A percentile compares a stretch with the other conserved stretches of the same genome.
These are phyloP conservation scores for Gymnoscopelus microlampas DNA, from an alignment of 2,797 vertebrate species.

Conservation along the genomic window DNA sequence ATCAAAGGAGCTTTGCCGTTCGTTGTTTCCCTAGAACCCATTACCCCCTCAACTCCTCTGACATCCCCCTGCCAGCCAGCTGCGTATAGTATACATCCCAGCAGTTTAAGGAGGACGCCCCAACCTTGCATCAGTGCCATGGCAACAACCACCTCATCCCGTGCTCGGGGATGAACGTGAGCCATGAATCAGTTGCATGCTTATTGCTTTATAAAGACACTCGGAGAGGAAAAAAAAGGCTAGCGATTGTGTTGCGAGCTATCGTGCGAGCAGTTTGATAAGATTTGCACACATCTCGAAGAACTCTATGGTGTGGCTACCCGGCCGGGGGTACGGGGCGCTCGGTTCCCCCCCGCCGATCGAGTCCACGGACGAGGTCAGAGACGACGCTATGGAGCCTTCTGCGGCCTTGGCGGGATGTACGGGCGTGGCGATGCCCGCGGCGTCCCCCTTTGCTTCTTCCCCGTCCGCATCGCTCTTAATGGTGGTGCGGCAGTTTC, in stretches of 20 bases:
- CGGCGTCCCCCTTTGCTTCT: conserved; percentile 77
- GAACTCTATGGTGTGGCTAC: conserved; percentile 99
- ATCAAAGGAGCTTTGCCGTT: conserved; percentile 71
- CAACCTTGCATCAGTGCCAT: conserved; percentile 82
- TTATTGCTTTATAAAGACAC: conserved; percentile 97
- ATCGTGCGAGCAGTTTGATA: conserved; percentile 99
- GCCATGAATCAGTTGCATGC: conserved; percentile 91
- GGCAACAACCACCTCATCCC: conserved; percentile 84
- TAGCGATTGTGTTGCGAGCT: conserved; percentile 81
- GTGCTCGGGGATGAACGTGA: conserved; percentile 83
- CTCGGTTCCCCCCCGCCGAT: conserved; percentile 80
- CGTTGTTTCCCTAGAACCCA: conserved; percentile 68
- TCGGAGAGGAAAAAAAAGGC: conserved; percentile 85
- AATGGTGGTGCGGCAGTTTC: conserved; percentile 88
- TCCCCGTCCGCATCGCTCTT: conserved; percentile 89
- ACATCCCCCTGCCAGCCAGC: conserved; percentile 52
- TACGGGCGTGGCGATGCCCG: conserved; percentile 51
- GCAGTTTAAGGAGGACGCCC: conserved; percentile 44
- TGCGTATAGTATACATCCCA: conserved; percentile 49
- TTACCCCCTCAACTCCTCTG: conserved; percentile 58
- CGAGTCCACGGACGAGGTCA: conserved; percentile 93
- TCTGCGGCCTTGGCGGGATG: conserved; percentile 84
- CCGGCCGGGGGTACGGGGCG: conserved; percentile 84
- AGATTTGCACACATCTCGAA: conserved; percentile 99
- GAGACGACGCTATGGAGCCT: conserved; percentile 90